Evolutionary conservation across 37 sponge, comb jelly and placozoan genomes (phyloP).

Genomic region (Haliclona indistincta): DNA sequence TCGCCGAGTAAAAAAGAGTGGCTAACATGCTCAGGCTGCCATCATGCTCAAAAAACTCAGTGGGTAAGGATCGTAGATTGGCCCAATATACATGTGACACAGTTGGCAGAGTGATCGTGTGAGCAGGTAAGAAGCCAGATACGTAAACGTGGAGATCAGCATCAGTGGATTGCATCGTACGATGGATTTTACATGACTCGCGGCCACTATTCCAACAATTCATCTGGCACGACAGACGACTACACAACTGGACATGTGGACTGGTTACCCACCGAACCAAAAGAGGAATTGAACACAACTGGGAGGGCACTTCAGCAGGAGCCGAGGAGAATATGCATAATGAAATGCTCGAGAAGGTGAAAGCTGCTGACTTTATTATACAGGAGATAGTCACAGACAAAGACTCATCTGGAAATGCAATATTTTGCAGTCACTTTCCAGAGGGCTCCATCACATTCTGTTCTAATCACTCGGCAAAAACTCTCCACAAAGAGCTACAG

Average conservation of each 20-base stretch:
- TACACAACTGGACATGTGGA: conserved; percentile 4
- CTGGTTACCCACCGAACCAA: conserved; percentile 22
- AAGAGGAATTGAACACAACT: conserved; percentile 10
- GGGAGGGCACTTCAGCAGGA: conserved; percentile 26
- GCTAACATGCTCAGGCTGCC: neutral
- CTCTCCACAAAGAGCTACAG: conserved; percentile 16
- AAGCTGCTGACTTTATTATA: conserved; percentile 12
- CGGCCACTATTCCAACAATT: conserved; percentile 11
- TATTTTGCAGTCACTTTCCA: conserved; percentile 20
- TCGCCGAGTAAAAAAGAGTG: neutral
- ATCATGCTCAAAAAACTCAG: neutral
- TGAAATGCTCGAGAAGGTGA: conserved; percentile 16
- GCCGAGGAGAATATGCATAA: conserved; percentile 27
- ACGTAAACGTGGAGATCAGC: neutral
- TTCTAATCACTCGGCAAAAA: conserved; percentile 26
- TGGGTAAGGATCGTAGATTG: conserved; percentile 4
- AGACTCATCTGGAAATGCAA: conserved; percentile 28
- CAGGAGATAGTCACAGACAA: conserved; percentile 25
- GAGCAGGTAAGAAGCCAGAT: conserved; percentile 7
- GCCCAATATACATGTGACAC: neutral
- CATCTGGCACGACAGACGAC: conserved; percentile 7
- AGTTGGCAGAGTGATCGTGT: conserved; percentile 6
- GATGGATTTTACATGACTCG: conserved; percentile 17
- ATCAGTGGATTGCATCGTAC: neutral
- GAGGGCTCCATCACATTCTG: conserved; percentile 21